These are phyloP conservation scores for Clusia tigrina DNA, from an alignment of 2,888 invertebrate species.

Conservation along the genomic window DNA sequence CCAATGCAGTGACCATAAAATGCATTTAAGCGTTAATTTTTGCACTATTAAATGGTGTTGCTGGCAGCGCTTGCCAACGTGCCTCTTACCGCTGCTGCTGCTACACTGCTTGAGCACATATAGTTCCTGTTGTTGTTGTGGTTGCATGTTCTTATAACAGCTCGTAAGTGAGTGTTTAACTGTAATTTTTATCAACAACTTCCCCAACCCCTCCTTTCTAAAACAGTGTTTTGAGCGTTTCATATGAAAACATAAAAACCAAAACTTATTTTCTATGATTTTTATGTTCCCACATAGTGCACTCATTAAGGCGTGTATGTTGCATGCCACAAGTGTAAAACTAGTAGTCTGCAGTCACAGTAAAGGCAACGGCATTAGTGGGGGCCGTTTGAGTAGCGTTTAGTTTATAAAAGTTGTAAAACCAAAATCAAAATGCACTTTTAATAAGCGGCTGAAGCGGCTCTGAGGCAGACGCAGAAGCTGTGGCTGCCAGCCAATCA, in stretches of 20 bases:
- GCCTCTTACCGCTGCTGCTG: background rate
- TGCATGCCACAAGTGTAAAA: background rate
- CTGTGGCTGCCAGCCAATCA: too few species aligned
- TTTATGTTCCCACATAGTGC: constrained; percentile 2
- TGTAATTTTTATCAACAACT: constrained; percentile 3
- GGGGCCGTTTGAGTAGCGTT: too few species aligned
- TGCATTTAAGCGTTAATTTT: constrained; percentile 1
- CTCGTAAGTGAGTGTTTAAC: constrained; percentile 2
- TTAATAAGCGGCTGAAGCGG: too few species aligned
- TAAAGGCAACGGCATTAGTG: background rate
- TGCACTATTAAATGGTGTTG: background rate
- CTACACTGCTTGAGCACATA: too few species aligned
- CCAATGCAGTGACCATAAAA: background rate
- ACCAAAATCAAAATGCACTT: too few species aligned
- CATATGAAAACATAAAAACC: background rate
- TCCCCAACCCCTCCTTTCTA: background rate
- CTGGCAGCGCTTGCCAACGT: background rate
- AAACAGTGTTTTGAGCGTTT: background rate
- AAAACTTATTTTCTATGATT: background rate
- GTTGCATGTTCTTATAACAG: background rate
- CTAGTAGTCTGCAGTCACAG: background rate
- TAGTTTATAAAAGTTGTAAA: too few species aligned
- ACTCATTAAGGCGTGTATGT: background rate
- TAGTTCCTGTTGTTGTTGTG: too few species aligned
- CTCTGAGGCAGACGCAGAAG: too few species aligned